Conservation (phyloP, 2,888 invertebrate species). For the Athalia rosae region DNA sequence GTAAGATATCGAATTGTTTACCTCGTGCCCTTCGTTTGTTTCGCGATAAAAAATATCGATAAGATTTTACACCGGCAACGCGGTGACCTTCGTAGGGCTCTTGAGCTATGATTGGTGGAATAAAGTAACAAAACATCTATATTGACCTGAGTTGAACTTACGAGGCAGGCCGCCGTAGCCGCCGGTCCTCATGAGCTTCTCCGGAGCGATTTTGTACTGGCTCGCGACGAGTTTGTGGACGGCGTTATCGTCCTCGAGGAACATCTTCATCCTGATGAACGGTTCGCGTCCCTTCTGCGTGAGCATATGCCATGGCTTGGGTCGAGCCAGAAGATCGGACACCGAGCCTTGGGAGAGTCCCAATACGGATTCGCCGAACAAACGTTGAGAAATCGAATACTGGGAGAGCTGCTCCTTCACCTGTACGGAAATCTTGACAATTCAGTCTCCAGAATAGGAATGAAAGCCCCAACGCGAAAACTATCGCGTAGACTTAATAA, state of each 20-base stretch:
- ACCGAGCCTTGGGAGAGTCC: slow-evolving; percentile 98
- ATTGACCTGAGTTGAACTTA: slow-evolving; percentile 77
- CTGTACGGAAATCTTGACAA: slow-evolving; percentile 64
- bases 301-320: slow-evolving; percentile 99
- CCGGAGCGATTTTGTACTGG: slow-evolving; percentile 98
- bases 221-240: slow-evolving; percentile 96
- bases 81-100: slow-evolving; percentile 52
- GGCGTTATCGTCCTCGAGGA: slow-evolving; percentile 95
- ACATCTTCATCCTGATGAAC: slow-evolving; percentile 98
- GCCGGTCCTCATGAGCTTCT: slow-evolving; percentile 97
- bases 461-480: slow-evolving; percentile 42
- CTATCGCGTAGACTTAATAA: slow-evolving; percentile 21
- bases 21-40: neutral
- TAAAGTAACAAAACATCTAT: slow-evolving; percentile 73
- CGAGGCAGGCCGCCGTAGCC: slow-evolving; percentile 91
- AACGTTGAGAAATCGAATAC: slow-evolving; percentile 97
- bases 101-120: slow-evolving; percentile 58
- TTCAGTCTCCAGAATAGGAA: slow-evolving; percentile 41
- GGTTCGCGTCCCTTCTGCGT: slow-evolving; percentile 98
- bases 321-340: slow-evolving; percentile 96
- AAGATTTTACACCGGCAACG: neutral
- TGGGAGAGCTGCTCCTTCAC: slow-evolving; percentile 96
- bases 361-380: slow-evolving; percentile 98
- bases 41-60: neutral
- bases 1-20: neutral